Conservation (phyloP, 2,113 vertebrate genomes). For the Tenebrosternarchus preto region DNA sequence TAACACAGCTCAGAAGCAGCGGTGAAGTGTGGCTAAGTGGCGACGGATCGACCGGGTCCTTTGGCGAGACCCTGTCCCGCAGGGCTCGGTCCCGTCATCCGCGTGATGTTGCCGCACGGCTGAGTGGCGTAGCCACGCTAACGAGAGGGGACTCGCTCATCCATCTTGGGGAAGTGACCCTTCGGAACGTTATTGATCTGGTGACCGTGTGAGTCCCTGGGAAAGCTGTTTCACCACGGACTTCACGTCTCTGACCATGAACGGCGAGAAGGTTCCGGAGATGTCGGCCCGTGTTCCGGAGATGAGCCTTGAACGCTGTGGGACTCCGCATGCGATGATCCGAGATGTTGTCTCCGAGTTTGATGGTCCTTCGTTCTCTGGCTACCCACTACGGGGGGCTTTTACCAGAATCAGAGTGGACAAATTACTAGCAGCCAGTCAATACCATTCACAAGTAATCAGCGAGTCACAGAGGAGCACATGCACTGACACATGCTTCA, state of each 20-base stretch:
- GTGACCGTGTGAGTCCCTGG: conserved; percentile 41
- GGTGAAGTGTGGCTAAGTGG: conserved; percentile 41
- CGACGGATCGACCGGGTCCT: conserved; percentile 32
- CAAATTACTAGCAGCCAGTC: conserved; percentile 59
- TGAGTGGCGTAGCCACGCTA: conserved; percentile 58
- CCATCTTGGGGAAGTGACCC: conserved; percentile 66
- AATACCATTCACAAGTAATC: conserved; percentile 71
- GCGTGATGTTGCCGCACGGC: conserved; percentile 69
- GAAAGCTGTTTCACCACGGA: conserved; percentile 59
- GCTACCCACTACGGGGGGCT: conserved; percentile 46
- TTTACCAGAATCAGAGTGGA: conserved; percentile 59
- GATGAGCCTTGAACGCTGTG: conserved; percentile 2
- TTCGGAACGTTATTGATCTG: conserved; percentile 69
- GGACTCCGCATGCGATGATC: conserved; percentile 46
- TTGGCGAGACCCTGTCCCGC: conserved; percentile 26
- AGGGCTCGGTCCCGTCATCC: conserved; percentile 71
- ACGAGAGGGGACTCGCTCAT: conserved; percentile 65
- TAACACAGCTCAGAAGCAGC: conserved; percentile 32
- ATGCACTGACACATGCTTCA: conserved; percentile 64
- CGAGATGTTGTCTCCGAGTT: conserved; percentile 32
- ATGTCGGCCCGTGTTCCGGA: conserved; percentile 11
- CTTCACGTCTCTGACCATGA: conserved; percentile 44
- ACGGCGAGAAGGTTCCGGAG: conserved; percentile 59
- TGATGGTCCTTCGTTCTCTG: conserved; percentile 46
- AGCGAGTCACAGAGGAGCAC: conserved; percentile 45